Percentiles rank a stretch among this genome's conserved stretches.
Conservation (phyloP, 2,113 vertebrate genomes). For the Ceyx cyanopectus region DNA sequence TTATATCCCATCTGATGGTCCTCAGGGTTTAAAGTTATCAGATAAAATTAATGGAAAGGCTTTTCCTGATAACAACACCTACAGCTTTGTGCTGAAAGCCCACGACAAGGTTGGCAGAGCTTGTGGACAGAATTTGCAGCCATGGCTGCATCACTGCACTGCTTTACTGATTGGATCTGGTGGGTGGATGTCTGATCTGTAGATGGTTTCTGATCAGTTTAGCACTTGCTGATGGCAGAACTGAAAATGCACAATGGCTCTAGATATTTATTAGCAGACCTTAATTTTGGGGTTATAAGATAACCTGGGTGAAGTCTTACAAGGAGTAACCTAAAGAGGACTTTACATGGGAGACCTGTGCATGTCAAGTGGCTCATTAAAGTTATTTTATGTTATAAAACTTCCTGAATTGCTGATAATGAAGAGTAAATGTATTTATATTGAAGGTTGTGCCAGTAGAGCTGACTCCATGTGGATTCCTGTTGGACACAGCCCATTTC, state of each 20-base stretch:
- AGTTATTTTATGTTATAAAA: slow-evolving; percentile 19
- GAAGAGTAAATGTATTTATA: not conserved
- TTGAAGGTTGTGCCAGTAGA: not conserved
- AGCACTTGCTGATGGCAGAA: not conserved
- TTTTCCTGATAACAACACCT: not conserved
- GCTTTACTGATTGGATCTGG: not conserved
- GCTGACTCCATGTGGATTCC: not conserved
- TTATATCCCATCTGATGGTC: not conserved
- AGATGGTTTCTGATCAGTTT: not conserved
- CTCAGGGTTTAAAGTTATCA: not conserved
- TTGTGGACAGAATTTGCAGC: not conserved
- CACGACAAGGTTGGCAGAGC: not conserved
- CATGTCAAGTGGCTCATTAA: not conserved
- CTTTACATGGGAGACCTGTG: not conserved
- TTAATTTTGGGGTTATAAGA: not conserved
- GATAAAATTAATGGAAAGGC: not conserved
- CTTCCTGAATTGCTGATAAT: not conserved
- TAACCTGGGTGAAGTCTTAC: not conserved
- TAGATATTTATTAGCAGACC: not conserved
- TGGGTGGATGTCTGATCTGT: not conserved
- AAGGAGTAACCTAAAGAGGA: not conserved
- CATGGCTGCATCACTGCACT: not conserved
- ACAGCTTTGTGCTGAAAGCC: not conserved
- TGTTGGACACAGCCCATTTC: not conserved
- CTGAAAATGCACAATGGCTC: not conserved